Evolutionary conservation across 2,113 vertebrate species (phyloP).

Genomic region (Plecotus auritus): DNA sequence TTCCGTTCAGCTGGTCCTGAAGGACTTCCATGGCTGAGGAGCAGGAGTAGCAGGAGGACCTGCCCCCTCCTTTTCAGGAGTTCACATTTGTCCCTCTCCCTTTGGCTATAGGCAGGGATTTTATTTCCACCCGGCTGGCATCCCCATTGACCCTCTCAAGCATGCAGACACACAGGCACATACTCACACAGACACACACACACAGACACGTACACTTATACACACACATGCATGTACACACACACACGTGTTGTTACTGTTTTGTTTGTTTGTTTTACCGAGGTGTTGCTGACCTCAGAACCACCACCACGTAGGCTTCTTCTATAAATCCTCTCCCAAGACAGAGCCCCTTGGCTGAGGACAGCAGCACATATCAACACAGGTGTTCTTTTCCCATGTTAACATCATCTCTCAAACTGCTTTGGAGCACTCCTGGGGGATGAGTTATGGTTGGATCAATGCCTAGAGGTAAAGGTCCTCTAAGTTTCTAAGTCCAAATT

Average conservation of each 20-base stretch:
- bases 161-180: rapidly evolving
- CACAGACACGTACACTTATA: not conserved
- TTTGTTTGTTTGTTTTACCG: not conserved
- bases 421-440: not conserved
- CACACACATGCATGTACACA: not conserved
- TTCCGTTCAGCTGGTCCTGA: not conserved
- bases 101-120: not conserved
- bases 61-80: rapidly evolving
- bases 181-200: not conserved
- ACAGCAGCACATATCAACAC: rapidly evolving
- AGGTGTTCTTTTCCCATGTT: not conserved
- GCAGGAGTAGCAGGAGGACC: too few species aligned
- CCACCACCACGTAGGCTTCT: not conserved
- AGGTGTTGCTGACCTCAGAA: not conserved
- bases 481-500: not conserved
- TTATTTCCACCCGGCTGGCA: not conserved
- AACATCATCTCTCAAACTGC: not conserved
- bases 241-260: not conserved
- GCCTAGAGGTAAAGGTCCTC: not conserved
- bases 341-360: not conserved
- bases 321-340: not conserved
- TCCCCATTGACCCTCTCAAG: rapidly evolving
- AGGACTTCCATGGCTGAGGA: rapidly evolving
- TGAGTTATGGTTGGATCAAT: not conserved
- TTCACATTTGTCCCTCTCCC: not conserved